These are phyloP conservation scores for Netelia melanura DNA, from an alignment of 2,888 invertebrate species.

Conservation along the genomic window DNA sequence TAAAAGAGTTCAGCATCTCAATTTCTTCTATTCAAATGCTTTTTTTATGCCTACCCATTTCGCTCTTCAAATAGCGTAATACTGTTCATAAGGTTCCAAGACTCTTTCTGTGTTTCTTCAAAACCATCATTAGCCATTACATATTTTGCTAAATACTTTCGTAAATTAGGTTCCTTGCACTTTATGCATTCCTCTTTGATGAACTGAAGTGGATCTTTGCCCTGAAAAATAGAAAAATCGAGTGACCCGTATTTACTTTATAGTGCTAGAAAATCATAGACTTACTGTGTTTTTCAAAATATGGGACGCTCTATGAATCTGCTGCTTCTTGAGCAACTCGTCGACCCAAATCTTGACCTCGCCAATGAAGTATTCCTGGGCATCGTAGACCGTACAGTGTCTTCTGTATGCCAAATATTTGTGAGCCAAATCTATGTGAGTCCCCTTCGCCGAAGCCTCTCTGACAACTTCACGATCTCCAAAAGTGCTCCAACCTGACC, in stretches of 20 bases:
- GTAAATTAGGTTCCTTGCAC: constrained; percentile 87
- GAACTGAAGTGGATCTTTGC: constrained; percentile 87
- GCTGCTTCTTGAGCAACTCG: constrained; percentile 87
- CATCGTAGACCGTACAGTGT: constrained; percentile 86
- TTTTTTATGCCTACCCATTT: constrained; percentile 72
- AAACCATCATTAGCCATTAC: constrained; percentile 86
- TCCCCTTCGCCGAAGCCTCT: constrained; percentile 90
- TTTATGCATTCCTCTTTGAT: constrained; percentile 87
- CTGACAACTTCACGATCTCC: constrained; percentile 88
- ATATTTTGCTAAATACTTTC: constrained; percentile 89
- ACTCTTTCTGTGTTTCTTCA: constrained; percentile 78
- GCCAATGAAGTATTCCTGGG: constrained; percentile 82
- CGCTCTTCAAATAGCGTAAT: constrained; percentile 78
- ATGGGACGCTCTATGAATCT: constrained; percentile 89
- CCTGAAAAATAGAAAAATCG: constrained; percentile 74
- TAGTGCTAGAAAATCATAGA: constrained; percentile 8
- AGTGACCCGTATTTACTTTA: not conserved
- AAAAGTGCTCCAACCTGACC: constrained; percentile 89
- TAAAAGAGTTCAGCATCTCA: not conserved
- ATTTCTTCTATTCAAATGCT: not conserved
- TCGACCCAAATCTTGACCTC: constrained; percentile 89
- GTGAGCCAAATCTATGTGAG: constrained; percentile 87
- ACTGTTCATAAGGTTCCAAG: constrained; percentile 84
- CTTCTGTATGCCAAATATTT: constrained; percentile 87
- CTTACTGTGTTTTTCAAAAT: constrained; percentile 87